Base-by-base conservation (phyloP, 2,113 vertebrate genomes). In the Phylloscopus trochilus region DNA sequence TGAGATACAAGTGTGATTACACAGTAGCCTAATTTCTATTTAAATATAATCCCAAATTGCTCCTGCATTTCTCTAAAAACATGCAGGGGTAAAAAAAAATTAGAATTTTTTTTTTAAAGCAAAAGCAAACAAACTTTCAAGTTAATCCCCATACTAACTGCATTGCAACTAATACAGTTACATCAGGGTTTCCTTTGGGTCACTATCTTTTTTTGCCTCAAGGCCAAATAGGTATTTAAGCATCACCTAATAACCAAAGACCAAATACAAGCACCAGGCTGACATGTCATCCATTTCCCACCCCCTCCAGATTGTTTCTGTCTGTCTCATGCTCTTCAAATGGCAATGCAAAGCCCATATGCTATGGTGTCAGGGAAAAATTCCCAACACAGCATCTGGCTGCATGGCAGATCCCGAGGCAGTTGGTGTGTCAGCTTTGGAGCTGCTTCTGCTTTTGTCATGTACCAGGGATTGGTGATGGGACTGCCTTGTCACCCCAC, bases 311-410 rank as follows among this genome's bases (percentile, higher is more conserved):
- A 58, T 58, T 94, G 59, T 79, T 89, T 75, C 69, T 92, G 86
- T 82, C 92, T 8, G 4, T 70, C 83, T 53, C 30, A 1, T 44
- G 55, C 64, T 79, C 81, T 87, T 91, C 92, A 43, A 93, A 94
- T 75, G 73, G 83, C 91, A 81, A 77, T 56, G 88, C 62, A 82
- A 87, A 95, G 58, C 68, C 89, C 93, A 93, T 93, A 95, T 95
- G 92, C 92, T 63, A 9, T 6, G 3, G 73, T 62, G 85, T 81
- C 87, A 90, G 67, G 89, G 43, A 94, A 83, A 84, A 78, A 63
- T 39, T 94, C 79, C 91, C 95, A 85, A 46, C 81, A 55, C 68
- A 2, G 87, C 95, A 94, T 89, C 83, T 95, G 87, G 72, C 59
- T 59, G 53, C 4, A 3, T 73, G 82, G 89, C 81, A 80, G 86